Evolutionary conservation across 2,113 vertebrate species (phyloP), one percentile per base, ranked within the genome.

Genomic region (Carassius auratus): DNA sequence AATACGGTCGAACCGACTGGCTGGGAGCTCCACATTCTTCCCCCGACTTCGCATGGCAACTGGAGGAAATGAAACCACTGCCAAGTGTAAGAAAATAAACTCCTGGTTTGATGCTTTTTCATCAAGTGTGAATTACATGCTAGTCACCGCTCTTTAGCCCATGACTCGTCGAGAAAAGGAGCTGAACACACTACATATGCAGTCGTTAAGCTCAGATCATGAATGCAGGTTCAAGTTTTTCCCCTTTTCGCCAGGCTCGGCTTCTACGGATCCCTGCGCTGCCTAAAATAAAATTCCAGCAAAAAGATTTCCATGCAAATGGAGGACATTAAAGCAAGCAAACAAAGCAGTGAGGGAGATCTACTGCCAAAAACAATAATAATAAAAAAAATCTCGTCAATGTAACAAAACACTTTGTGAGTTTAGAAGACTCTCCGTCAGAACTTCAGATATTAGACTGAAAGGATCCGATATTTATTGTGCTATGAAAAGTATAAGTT

Each of bases 131-230:
- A 62, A 83, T 83, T 78, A 83, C 85, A 75, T 57, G 12, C 50
- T 38, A 81, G 62, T 81, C 88, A 73, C 73, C 45, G 30, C 30
- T 76, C 5, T 50, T 69, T 55, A 69, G 45, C 80, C 64, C 3
- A 50, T 88, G 86, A 91, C 87, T 83, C 90, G 83, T 90, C 86
- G 87, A 90, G 86, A 66, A 81, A 50, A 81, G 74, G 17, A 90
- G 77, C 78, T 81, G 85, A 83, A 87, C 66, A 85, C 59, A 19
- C 62, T 87, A 84, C 17, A 59, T 75, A n/a, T 88, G 81, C 14
- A 45, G 76, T 89, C 84, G 86, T 30, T 79, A 74, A 33, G 30
- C 14, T 85, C 57, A 71, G 62, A 85, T 66, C 62, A 8, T n/a
- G 7, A 80, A 80, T 26, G 21, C 14, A 0, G 3, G 2, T 48